Percentiles rank a stretch among this genome's conserved stretches.
These are phyloP conservation scores for Arvicanthis niloticus DNA, from an alignment of 2,113 vertebrate species.

Conservation along the genomic window DNA sequence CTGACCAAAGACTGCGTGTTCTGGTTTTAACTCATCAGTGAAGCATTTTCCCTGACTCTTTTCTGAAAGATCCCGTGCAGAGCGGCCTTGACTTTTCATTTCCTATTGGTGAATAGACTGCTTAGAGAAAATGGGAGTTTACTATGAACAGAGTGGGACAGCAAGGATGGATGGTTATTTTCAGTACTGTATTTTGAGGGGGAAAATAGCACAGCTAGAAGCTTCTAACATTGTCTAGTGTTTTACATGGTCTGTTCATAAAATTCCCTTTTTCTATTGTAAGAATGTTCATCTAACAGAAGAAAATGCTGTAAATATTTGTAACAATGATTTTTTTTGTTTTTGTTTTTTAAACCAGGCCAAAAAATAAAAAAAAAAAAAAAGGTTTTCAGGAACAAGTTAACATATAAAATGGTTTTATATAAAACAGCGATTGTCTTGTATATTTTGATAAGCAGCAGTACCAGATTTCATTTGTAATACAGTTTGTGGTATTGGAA, in stretches of 20 bases:
- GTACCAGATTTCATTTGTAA: slow-evolving; percentile 92
- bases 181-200: slow-evolving; percentile 82
- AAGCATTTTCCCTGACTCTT: slow-evolving; percentile 71
- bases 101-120: slow-evolving; percentile 74
- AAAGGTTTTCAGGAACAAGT: slow-evolving; percentile 89
- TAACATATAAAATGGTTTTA: slow-evolving; percentile 89
- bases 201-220: slow-evolving; percentile 73
- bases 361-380: slow-evolving; percentile 79
- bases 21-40: slow-evolving; percentile 77
- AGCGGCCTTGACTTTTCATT: slow-evolving; percentile 81
- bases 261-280: slow-evolving; percentile 84
- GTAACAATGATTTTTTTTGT: slow-evolving; percentile 75
- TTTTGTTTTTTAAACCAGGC: slow-evolving; percentile 85
- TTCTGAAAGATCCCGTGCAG: slow-evolving; percentile 74
- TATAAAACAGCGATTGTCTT: slow-evolving; percentile 88
- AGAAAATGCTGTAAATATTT: slow-evolving; percentile 91
- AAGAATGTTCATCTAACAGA: slow-evolving; percentile 86
- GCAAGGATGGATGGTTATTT: slow-evolving; percentile 73
- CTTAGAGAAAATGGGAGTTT: slow-evolving; percentile 75
- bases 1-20: slow-evolving; percentile 87
- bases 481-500: slow-evolving; percentile 86
- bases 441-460: slow-evolving; percentile 93
- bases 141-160: slow-evolving; percentile 78
- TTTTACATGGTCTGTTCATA: slow-evolving; percentile 83
- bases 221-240: slow-evolving; percentile 77